Conservation (phyloP, 2,113 vertebrate species). For the Macaca mulatta region DNA sequence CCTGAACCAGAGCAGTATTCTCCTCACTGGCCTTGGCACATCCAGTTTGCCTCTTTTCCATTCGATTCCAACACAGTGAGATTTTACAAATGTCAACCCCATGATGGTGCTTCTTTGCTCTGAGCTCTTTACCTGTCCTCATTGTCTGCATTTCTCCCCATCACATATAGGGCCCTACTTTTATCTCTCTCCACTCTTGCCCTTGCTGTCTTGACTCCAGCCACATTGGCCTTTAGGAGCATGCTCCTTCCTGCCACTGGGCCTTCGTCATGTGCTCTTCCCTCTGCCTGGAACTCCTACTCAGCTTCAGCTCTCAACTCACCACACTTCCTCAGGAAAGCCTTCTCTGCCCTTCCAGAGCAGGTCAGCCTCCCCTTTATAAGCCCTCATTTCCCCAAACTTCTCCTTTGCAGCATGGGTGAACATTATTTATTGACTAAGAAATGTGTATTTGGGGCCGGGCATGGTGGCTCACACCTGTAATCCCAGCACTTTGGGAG, state of each 20-base stretch:
- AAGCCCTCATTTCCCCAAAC: not conserved
- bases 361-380: not conserved
- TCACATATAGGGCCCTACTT: not conserved
- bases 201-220: not conserved
- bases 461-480: too few relatives aligned
- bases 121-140: too few relatives aligned
- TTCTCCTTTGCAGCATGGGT: not conserved
- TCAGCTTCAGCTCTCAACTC: not conserved
- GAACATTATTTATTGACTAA: not conserved
- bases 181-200: not conserved
- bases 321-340: not conserved
- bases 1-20: not conserved
- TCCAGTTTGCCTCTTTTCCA: not conserved
- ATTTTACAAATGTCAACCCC: not conserved
- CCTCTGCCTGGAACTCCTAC: not conserved
- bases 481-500: too few relatives aligned
- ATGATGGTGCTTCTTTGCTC: not conserved
- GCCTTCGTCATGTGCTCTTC: not conserved
- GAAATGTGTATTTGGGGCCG: not conserved
- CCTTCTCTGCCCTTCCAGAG: not conserved
- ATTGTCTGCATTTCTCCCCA: not conserved
- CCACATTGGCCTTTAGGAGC: not conserved
- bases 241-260: not conserved
- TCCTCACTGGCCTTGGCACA: not conserved
- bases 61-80: not conserved